A percentile compares a stretch with the other conserved stretches of the same genome.
These are phyloP conservation scores for Varanus salvator DNA, from an alignment of 2,113 vertebrate species.

Conservation along the genomic window DNA sequence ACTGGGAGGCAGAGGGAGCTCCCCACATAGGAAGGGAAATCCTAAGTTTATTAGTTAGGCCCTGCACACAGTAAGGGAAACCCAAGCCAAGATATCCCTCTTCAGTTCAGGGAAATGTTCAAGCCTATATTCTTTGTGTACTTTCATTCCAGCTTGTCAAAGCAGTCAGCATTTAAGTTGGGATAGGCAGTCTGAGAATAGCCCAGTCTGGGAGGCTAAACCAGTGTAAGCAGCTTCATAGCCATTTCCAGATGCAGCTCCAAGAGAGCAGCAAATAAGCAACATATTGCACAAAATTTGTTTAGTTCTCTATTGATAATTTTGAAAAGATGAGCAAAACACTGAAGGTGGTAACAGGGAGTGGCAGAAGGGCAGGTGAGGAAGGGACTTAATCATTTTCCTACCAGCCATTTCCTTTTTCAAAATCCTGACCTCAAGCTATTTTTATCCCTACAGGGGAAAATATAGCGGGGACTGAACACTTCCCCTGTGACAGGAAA, in stretches of 20 bases:
- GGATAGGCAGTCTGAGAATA: no score
- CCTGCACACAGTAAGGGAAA: no score
- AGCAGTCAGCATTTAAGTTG: not conserved
- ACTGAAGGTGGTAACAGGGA: not conserved
- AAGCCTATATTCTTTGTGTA: not conserved
- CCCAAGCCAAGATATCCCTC: no score
- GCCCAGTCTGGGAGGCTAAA: no score
- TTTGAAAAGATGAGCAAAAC: not conserved
- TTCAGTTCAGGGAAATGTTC: not conserved
- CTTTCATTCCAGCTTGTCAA: not conserved
- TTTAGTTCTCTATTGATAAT: not conserved
- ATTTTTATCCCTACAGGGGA: no score
- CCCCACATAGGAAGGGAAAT: no score
- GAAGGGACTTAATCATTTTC: not conserved
- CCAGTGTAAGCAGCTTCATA: not conserved
- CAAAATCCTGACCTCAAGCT: not conserved
- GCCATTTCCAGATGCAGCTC: not conserved
- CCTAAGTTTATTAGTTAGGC: no score
- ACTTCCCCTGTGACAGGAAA: not conserved
- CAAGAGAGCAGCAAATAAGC: not conserved
- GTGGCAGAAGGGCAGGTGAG: not conserved
- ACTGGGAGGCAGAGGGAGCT: no score
- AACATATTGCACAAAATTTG: not conserved
- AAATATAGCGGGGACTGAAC: not conserved
- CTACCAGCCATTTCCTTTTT: not conserved